Evolutionary conservation across 2,888 invertebrate genomes (phyloP), one percentile per base, ranked within the genome.

Genomic region (Stictocephala bisonia): DNA sequence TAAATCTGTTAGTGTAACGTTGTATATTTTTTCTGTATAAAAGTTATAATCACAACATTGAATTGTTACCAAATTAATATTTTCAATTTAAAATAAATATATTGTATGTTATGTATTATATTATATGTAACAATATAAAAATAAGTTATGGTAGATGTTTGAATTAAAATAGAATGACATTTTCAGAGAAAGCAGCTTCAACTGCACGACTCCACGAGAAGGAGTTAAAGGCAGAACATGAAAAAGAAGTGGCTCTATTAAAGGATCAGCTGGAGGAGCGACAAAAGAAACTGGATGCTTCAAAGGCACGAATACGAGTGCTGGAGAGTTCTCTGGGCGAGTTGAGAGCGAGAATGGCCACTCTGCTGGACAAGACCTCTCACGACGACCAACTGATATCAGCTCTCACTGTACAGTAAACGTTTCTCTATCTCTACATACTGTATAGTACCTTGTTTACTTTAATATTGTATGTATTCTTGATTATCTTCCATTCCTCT

Each of bases 261-360:
- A 89, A 88, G 80, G 81, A 83, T 1, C 87, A 88, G 29, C 84
- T 89, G 74, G 88, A 88, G 24, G 88, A 88, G 0, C 81, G 88
- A 4, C 90, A 88, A 78, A 88, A 73, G 74, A 92, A 90, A 81
- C 81, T 89, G 0, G 89, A 91, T n/a, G 90, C 88, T 0, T 84
- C 88, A 0, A 90, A 87, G 81, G 90, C 91, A 29, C 87, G 93
- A 78, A 88, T 89, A 73, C 88, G 88, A 80, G 90, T 90, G 66
- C 83, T 93, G 22, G 91, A 91, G 79, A 88, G 88, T 72, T 93
- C 93, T 75, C 82, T 87, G 13, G 84, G 84, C 0, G 85, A 84
- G 0, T 83, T 88, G 29, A 89, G 89, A 80, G 86, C 87, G 35
- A 91, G 90, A 78, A 85, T 90, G 75, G 84, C 85, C 41, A 87